These are phyloP conservation scores for Cosmopolites sordidus DNA, from an alignment of 2,888 invertebrate species.

Conservation along the genomic window DNA sequence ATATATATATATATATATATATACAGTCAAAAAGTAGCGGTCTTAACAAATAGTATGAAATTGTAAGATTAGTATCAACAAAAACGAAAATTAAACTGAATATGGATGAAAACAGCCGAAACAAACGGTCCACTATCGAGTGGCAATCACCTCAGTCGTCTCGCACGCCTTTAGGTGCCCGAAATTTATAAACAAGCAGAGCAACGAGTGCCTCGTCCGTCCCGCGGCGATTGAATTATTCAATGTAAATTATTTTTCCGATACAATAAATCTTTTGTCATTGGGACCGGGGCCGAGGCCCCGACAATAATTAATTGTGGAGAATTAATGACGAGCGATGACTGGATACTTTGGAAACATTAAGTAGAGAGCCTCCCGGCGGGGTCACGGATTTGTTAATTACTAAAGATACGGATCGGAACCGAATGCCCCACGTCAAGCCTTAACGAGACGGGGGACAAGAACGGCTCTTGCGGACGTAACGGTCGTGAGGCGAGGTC, in stretches of 20 bases:
- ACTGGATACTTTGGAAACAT: slow-evolving; percentile 46
- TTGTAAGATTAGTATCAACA: too few relatives aligned
- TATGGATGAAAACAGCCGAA: too few relatives aligned
- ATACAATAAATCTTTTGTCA: slow-evolving; percentile 50
- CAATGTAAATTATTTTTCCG: slow-evolving; percentile 47
- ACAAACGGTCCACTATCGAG: slow-evolving; percentile 13
- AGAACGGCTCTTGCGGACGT: neutral
- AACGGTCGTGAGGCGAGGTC: neutral
- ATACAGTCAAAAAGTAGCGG: too few relatives aligned
- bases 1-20: too few relatives aligned
- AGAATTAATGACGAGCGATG: slow-evolving; percentile 49
- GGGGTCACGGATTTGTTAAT: slow-evolving; percentile 50
- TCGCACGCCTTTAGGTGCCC: slow-evolving; percentile 31
- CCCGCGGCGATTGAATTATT: slow-evolving; percentile 45
- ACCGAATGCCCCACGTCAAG: neutral
- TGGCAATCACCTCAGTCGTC: too few relatives aligned
- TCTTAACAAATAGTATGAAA: too few relatives aligned
- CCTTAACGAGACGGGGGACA: neutral
- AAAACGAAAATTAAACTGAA: too few relatives aligned
- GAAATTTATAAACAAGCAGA: slow-evolving; percentile 6
- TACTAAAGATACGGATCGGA: slow-evolving; percentile 45
- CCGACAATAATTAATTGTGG: slow-evolving; percentile 49
- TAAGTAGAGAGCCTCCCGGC: slow-evolving; percentile 37
- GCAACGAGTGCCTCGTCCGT: slow-evolving; percentile 24
- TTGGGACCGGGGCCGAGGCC: slow-evolving; percentile 35